Evolutionary conservation across 2,797 vertebrate species (phyloP).

Genomic region (Poecilia wingei): DNA sequence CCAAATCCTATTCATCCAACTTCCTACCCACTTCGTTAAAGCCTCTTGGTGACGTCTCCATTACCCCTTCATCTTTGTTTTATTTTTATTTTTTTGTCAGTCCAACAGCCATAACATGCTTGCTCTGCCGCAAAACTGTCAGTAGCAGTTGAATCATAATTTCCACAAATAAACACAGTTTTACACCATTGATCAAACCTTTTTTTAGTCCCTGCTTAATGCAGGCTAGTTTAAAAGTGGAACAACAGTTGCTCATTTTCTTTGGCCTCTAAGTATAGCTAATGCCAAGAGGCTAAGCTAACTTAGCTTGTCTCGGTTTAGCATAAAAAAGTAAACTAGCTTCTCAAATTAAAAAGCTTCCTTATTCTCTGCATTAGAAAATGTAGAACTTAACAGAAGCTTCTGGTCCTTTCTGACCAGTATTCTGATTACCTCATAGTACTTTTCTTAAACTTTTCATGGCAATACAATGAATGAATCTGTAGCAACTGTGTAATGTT

Average conservation of each 20-base stretch:
- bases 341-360: not conserved
- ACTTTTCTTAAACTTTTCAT: no score
- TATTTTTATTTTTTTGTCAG: conserved; percentile 31
- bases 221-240: not conserved
- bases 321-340: not conserved
- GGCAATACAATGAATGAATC: no score
- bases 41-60: conserved; percentile 59
- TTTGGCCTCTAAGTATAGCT: not conserved
- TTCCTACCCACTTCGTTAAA: conserved; percentile 66
- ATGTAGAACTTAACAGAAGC: not conserved
- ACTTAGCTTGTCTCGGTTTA: not conserved
- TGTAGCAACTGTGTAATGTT: no score
- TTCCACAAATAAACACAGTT: not conserved
- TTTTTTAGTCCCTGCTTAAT: not conserved
- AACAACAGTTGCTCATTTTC: not conserved
- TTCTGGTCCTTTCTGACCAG: not conserved
- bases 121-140: not conserved
- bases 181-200: not conserved
- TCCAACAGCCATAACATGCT: conserved; percentile 4
- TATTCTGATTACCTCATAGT: not conserved
- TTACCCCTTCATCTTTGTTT: conserved; percentile 56
- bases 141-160: not conserved
- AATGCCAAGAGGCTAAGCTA: not conserved
- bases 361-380: not conserved
- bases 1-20: conserved; percentile 71